phyloP scores from a whole-genome alignment of 1,140 invertebrate species.

The Drosophila truncata region DNA sequence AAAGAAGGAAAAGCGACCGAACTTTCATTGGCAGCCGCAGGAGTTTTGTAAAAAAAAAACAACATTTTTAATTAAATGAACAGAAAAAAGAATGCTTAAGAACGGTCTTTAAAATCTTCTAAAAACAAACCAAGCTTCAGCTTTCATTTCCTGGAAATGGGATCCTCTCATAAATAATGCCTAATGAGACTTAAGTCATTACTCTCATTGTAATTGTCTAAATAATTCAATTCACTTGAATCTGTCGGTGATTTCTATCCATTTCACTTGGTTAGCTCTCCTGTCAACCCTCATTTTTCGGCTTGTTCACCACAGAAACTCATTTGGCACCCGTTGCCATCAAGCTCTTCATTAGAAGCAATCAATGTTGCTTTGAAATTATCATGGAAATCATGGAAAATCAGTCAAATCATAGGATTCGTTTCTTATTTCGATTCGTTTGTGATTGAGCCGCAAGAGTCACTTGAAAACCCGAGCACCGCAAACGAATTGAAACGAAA shows the following conservation, averaged over 20 bases:
- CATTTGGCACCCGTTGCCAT: constrained; percentile 49
- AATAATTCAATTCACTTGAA: constrained; percentile 44
- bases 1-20: constrained; percentile 50
- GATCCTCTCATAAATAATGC: neutral
- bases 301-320: constrained; percentile 60
- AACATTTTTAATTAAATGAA: constrained; percentile 4
- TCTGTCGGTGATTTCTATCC: constrained; percentile 25
- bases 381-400: constrained; percentile 58
- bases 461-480: constrained; percentile 40
- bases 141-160: constrained; percentile 10
- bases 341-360: constrained; percentile 50
- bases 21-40: constrained; percentile 61
- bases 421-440: constrained; percentile 29
- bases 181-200: constrained; percentile 26
- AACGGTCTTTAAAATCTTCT: neutral
- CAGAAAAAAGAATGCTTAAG: neutral
- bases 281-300: constrained; percentile 26
- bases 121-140: neutral
- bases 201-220: constrained; percentile 15
- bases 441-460: constrained; percentile 56
- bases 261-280: constrained; percentile 31
- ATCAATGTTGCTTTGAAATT: constrained; percentile 52
- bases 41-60: constrained; percentile 14
- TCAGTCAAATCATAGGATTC: constrained; percentile 74
- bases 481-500: constrained; percentile 27